A percentile compares a stretch with the other conserved stretches of the same genome.
Conservation (phyloP, 2,797 vertebrate genomes). For the Rhinophrynus dorsalis region DNA sequence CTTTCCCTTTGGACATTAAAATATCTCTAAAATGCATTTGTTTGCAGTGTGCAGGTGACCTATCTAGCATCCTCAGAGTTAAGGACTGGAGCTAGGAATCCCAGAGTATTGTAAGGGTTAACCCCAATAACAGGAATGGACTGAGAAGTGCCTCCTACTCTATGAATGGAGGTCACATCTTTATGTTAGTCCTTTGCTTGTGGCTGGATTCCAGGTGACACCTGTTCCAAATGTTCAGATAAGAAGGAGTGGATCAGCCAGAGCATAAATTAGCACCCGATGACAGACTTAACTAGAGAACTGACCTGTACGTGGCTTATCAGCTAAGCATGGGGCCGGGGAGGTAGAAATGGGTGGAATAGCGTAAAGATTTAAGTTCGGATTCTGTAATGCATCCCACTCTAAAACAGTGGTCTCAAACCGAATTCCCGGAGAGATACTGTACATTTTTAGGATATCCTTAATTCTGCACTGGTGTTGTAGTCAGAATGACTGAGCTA, state of each 20-base stretch:
- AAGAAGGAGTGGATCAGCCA: constrained; percentile 39
- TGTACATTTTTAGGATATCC: too few relatives aligned
- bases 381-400: constrained; percentile 1
- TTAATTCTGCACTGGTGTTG: too few relatives aligned
- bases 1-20: too few relatives aligned
- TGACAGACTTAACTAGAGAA: constrained; percentile 48
- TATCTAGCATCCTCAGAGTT: too few relatives aligned
- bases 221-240: constrained; percentile 50
- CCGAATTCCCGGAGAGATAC: too few relatives aligned
- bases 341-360: constrained; percentile 29
- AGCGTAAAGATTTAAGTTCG: constrained; percentile 21
- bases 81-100: too few relatives aligned
- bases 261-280: constrained; percentile 48
- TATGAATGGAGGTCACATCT: constrained; percentile 41
- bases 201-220: constrained; percentile 47
- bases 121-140: not conserved
- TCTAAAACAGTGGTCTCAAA: too few relatives aligned
- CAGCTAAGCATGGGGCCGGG: constrained; percentile 18
- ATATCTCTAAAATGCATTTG: too few relatives aligned
- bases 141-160: not conserved
- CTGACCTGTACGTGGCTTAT: constrained; percentile 44
- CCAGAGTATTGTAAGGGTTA: constrained; percentile 21
- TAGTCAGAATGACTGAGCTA: too few relatives aligned
- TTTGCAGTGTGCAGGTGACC: too few relatives aligned
- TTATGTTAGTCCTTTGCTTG: constrained; percentile 29